Evolutionary conservation across 2,888 invertebrate genomes (phyloP).

Genomic region (Cotesia congregata): DNA sequence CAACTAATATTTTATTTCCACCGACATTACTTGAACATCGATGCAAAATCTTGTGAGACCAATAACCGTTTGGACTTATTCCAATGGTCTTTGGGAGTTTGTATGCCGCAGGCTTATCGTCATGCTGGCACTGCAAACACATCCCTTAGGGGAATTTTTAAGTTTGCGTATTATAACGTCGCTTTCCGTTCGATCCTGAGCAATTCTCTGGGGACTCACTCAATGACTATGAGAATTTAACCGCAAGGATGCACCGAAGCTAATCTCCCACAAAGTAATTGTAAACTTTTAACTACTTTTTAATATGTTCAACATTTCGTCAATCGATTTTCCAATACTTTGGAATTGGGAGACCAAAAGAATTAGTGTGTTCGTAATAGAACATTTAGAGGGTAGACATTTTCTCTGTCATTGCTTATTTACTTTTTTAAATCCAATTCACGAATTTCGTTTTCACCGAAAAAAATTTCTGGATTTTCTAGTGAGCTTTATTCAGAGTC

Average conservation of each 20-base stretch:
- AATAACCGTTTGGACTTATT: conserved; percentile 46
- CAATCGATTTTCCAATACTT: not conserved
- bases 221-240: not conserved
- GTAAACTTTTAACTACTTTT: not conserved
- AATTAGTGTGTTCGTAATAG: not conserved
- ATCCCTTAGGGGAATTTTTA: conserved; percentile 36
- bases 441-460: too few relatives aligned
- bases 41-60: conserved; percentile 41
- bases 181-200: conserved; percentile 26
- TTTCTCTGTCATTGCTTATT: too few relatives aligned
- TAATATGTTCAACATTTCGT: not conserved
- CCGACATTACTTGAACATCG: conserved; percentile 26
- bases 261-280: not conserved
- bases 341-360: not conserved
- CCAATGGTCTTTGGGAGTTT: conserved; percentile 38
- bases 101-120: conserved; percentile 48
- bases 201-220: conserved; percentile 22
- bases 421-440: too few relatives aligned
- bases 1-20: conserved; percentile 43
- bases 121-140: conserved; percentile 43
- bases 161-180: conserved; percentile 9
- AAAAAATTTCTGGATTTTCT: too few relatives aligned
- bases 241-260: not conserved
- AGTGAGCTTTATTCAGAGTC: too few relatives aligned
- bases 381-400: too few relatives aligned